Evolutionary conservation across 2,113 vertebrate species (phyloP), one percentile per base, ranked within the genome.

Genomic region (Tetrao urogallus): DNA sequence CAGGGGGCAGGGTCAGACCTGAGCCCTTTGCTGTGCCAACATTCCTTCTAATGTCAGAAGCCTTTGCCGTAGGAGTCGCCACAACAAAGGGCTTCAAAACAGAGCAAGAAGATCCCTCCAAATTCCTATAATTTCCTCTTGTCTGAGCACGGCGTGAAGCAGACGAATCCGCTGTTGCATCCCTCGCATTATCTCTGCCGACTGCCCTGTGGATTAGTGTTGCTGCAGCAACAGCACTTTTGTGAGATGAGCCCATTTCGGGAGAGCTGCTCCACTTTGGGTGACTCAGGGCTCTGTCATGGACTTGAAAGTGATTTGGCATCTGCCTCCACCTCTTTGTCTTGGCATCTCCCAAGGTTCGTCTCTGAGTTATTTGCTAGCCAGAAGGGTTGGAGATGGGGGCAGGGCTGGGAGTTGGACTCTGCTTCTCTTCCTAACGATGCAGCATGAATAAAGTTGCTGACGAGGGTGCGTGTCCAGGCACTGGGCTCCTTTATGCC

Each of bases 261-360:
- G 72, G 83, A 30, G 60, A 48, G 73, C 80, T 86, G 92, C 91
- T 90, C 67, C 86, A 7, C n/a, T 77, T 42, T 20, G 89, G 95
- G 86, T 92, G 86, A 84, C 94, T 93, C 95, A 92, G 93, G 95
- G 77, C 94, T 74, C 94, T 82, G 80, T 60, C 89, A 78, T 38
- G 73, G 86, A 20, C 77, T 73, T 27, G 56, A 13, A 45, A 93
- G 83, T 48, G 91, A 77, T 93, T 74, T 90, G 95, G 91, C 83
- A 92, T 71, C 91, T 78, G 89, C 76, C 71, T 27, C 65, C 89
- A 58, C 15, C 18, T 32, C 89, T 89, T 92, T 89, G 93, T 89
- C 65, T 42, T n/a, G 89, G 89, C 91, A 93, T 20, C 7, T 7
- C 54, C 38, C 75, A 4, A 2, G 6, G 57, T 6, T 79, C 0